Conservation (phyloP, 2,888 invertebrate species). For the Calameuta pallipes region DNA sequence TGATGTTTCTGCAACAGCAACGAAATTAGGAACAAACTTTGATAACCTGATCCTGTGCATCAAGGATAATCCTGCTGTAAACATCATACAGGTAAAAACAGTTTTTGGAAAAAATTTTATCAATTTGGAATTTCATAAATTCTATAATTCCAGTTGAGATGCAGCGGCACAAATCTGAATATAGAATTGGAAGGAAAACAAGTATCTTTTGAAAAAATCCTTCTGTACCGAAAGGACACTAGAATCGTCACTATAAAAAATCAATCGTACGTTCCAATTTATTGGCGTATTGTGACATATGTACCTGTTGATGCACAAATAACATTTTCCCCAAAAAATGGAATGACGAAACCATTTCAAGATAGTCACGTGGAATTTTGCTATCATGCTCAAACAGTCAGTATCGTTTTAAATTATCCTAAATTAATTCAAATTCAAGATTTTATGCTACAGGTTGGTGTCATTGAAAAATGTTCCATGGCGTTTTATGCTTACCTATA, state of each 20-base stretch:
- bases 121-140: constrained; percentile 7
- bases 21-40: constrained; percentile 48
- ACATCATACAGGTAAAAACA: constrained; percentile 61
- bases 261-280: constrained; percentile 69
- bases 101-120: constrained; percentile 2
- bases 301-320: constrained; percentile 62
- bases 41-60: constrained; percentile 61
- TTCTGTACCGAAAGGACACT: constrained; percentile 68
- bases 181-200: constrained; percentile 64
- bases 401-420: neutral
- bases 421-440: neutral
- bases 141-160: constrained; percentile 59
- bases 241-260: constrained; percentile 70
- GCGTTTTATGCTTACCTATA: constrained; percentile 60
- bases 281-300: constrained; percentile 69
- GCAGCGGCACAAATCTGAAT: constrained; percentile 69
- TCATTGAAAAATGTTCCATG: constrained; percentile 19
- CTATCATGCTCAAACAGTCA: constrained; percentile 42
- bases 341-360: constrained; percentile 33
- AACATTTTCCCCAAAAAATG: constrained; percentile 30
- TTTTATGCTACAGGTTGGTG: constrained; percentile 13
- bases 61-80: constrained; percentile 72
- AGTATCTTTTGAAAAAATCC: constrained; percentile 69
- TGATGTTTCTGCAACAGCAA: constrained; percentile 55
- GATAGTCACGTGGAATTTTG: constrained; percentile 39